phyloP scores from a whole-genome alignment of 2,888 invertebrate genomes.

The Melinaea menophilus region DNA sequence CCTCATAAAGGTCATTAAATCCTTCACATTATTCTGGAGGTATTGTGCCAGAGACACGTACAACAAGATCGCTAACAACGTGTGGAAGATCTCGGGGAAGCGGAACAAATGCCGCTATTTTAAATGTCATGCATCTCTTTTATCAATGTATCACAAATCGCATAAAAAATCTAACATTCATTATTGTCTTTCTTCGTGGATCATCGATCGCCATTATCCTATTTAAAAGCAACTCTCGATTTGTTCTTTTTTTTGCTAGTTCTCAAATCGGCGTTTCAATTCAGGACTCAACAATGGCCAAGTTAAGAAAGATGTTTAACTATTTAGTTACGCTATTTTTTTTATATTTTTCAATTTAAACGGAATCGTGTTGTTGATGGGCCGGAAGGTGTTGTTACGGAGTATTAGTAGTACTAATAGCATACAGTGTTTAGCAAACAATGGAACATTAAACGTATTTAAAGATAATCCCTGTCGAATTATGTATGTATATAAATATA shows the following conservation, averaged over 20 bases:
- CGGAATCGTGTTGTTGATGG: conserved; percentile 68
- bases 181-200: conserved; percentile 75
- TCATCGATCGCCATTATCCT: conserved; percentile 77
- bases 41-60: conserved; percentile 66
- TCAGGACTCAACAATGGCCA: conserved; percentile 67
- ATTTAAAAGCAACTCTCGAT: conserved; percentile 76
- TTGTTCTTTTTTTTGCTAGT: conserved; percentile 73
- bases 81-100: conserved; percentile 73
- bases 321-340: conserved; percentile 77
- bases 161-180: conserved; percentile 67
- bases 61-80: conserved; percentile 73
- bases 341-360: conserved; percentile 74
- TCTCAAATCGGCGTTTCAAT: conserved; percentile 71
- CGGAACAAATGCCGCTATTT: conserved; percentile 69
- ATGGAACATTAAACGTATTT: conserved; percentile 42
- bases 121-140: conserved; percentile 62
- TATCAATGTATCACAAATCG: conserved; percentile 57
- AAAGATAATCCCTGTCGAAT: conserved; percentile 39
- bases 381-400: conserved; percentile 77
- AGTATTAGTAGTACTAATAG: conserved; percentile 67
- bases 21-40: conserved; percentile 48
- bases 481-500: conserved; percentile 15
- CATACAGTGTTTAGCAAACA: conserved; percentile 44
- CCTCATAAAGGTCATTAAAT: conserved; percentile 68
- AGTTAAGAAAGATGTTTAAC: conserved; percentile 77